Evolutionary conservation across 2,113 vertebrate species (phyloP), one percentile per base, ranked within the genome.

Genomic region (Aix galericulata): DNA sequence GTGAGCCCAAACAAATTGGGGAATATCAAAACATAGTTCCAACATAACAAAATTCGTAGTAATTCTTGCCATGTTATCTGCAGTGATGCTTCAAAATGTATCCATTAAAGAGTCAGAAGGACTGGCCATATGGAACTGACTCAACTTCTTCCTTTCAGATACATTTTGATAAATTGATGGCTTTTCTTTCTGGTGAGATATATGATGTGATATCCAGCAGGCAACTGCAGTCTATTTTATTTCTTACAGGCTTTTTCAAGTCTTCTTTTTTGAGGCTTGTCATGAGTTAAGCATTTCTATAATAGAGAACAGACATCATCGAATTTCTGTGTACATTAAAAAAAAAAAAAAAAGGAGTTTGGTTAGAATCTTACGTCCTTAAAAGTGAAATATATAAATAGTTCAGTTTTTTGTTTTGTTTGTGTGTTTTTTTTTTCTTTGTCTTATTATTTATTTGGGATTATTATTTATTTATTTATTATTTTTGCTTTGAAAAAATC

Each of bases 231-330:
- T 96, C 96, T 96, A 87, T 91, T 92, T 97, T 96, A 97, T 96
- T 98, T 97, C 94, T 95, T 97, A 95, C 89, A 86, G 94, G 94
- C 88, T 97, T 97, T 96, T 92, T 96, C 94, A 96, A 97, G 93
- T 97, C 42, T 36, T 97, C 95, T 97, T 96, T 94, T 97, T 97
- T 96, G 96, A 99, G 98, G 98, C 98, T 98, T 99, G 98, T 98
- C 98, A 97, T 98, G 98, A 98, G 98, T 98, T 98, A 98, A 99
- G 98, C 98, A 98, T 98, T 98, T 98, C 95, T 97, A 96, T 98
- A 98, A 99, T 99, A 99, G 99, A 99, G 99, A 99, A 99, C 99
- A 99, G 99, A 99, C 98, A 99, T 99, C 99, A 99, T 99, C 95
- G 98, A 99, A 99, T 99, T 99, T 99, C 98, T 99, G 99, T 99